Evolutionary conservation across 2,113 vertebrate species (phyloP), one percentile per base, ranked within the genome.

Genomic region (Odocoileus hemionus): DNA sequence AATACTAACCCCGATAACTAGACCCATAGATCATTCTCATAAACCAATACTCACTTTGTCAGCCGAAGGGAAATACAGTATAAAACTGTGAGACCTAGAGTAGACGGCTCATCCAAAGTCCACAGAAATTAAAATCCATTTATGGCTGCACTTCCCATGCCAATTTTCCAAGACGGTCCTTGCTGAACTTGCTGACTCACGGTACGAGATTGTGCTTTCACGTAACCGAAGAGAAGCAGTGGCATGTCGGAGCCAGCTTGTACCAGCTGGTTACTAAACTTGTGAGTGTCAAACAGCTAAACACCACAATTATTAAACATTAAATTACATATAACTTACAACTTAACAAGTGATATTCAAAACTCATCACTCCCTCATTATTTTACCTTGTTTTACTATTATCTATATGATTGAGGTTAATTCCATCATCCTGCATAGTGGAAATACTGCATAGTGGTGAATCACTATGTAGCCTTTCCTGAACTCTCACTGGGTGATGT

Each of bases 121-220:
- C 86, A 74, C 79, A 36, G 52, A 91, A 64, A 86, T 47, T 28
- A 94, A 97, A 94, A 78, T 23, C 55, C 84, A 67, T 39, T 84
- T 64, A 87, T n/a, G 86, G 84, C 39, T 52, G 36, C 3, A 30
- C 28, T 96, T 86, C 60, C 57, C n/a, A 60, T 0, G 17, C 79
- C 64, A 26, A 16, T 36, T 95, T 92, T 96, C 96, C 28, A 74
- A 64, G 50, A 58, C 21, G 33, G 47, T 10, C 70, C 43, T 50
- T 50, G 47, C 47, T 87, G 45, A 26, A 82, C 58, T 64, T 91
- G 91, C 83, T 95, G 89, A 84, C 33, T 94, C 54, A 45, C 0
- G 2, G 64, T 30, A 33, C 28, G 39, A 36, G 55, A 50, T 16
- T 55, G 14, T 45, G 57, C 26, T 45, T 90, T 86, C 21, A 30